Conservation (phyloP, 2,113 vertebrate genomes). For the Equus quagga region DNA sequence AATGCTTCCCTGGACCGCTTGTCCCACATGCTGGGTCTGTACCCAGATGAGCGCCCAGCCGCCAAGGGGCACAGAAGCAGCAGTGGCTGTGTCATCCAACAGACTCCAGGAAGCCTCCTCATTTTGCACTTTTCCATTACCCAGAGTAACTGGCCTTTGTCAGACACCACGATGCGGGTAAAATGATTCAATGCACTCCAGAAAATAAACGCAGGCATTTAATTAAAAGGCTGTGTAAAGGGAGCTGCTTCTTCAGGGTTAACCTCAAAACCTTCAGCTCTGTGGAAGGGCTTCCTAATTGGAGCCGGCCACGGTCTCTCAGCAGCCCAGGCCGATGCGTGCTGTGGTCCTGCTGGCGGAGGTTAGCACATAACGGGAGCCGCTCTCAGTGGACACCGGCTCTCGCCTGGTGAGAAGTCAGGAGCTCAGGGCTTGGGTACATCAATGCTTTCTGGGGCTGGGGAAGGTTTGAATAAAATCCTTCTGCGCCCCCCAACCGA, state of each 20-base stretch:
- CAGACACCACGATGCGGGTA: neutral
- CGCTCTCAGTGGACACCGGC: fast-evolving
- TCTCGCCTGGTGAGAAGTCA: neutral
- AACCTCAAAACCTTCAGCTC: neutral
- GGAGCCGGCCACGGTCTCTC: neutral
- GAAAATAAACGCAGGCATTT: slow-evolving; percentile 7
- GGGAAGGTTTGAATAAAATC: neutral
- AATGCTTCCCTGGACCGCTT: neutral
- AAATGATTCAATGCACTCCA: neutral
- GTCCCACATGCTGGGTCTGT: neutral
- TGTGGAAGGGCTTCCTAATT: neutral
- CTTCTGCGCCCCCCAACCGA: neutral
- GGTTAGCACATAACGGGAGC: fast-evolving
- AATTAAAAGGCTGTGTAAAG: slow-evolving; percentile 58
- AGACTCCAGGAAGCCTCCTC: neutral
- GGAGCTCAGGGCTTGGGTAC: neutral
- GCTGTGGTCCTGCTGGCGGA: neutral
- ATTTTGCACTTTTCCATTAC: neutral
- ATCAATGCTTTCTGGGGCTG: neutral
- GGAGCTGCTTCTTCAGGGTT: slow-evolving; percentile 41
- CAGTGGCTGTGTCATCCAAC: fast-evolving
- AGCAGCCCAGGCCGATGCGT: fast-evolving
- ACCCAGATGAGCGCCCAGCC: neutral
- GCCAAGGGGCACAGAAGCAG: neutral
- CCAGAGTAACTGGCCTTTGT: neutral